Conservation (phyloP, 2,113 vertebrate species). For the Promerops cafer region DNA sequence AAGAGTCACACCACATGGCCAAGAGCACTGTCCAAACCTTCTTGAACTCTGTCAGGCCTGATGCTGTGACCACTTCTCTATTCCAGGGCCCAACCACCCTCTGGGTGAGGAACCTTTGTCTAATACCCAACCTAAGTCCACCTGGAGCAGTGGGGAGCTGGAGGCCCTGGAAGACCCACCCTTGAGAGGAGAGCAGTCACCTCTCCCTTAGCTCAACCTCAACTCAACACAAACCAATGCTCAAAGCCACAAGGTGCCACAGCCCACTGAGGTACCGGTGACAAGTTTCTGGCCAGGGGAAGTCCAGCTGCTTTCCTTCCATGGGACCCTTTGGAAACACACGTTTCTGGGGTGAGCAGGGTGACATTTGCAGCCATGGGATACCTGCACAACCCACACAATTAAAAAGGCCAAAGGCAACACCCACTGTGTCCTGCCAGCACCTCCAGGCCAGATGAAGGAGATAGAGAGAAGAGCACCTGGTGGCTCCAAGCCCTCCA, state of each 20-base stretch:
- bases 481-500: background rate
- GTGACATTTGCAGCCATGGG: background rate
- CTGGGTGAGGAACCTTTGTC: background rate
- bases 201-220: background rate
- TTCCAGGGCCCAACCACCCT: background rate
- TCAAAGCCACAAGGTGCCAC: background rate
- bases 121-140: rapidly evolving
- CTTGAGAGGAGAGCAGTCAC: background rate
- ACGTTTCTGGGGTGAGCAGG: background rate
- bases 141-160: background rate
- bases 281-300: background rate
- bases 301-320: background rate
- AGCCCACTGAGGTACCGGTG: background rate
- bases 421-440: background rate
- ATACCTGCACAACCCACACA: background rate
- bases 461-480: rapidly evolving
- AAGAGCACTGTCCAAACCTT: background rate
- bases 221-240: background rate
- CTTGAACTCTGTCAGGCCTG: no score
- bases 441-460: background rate
- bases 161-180: background rate
- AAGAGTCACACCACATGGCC: background rate
- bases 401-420: background rate
- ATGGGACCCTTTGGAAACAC: rapidly evolving
- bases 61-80: background rate